A percentile compares a stretch with the other conserved stretches of the same genome.
Evolutionary conservation across 2,888 invertebrate genomes (phyloP).

Genomic region (Stenodera caucasica): DNA sequence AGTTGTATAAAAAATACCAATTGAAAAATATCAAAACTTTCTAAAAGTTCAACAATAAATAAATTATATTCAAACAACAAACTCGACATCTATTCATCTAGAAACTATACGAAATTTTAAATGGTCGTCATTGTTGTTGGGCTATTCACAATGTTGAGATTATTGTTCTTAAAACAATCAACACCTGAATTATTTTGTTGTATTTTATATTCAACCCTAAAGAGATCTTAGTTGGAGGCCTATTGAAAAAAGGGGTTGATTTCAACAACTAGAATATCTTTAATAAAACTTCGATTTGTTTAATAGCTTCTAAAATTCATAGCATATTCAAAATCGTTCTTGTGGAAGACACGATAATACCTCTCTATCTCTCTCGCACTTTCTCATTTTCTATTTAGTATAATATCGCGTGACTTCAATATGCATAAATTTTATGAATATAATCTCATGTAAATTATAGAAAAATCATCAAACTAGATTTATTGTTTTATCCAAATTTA

Average conservation of each 20-base stretch:
- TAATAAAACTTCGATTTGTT: constrained; percentile 46
- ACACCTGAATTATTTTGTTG: neutral
- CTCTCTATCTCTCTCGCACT: constrained; percentile 24
- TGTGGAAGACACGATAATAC: constrained; percentile 46
- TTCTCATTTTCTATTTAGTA: no score
- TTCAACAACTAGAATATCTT: constrained; percentile 12
- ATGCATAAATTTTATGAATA: constrained; percentile 43
- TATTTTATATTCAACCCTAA: neutral
- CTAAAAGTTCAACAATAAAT: neutral
- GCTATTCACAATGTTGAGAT: neutral
- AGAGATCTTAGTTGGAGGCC: neutral
- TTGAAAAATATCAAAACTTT: neutral
- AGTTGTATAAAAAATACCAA: no score
- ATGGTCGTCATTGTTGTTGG: neutral
- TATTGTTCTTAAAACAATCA: constrained; percentile 16
- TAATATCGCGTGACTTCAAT: constrained; percentile 44
- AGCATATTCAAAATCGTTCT: constrained; percentile 39
- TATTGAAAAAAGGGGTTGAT: neutral
- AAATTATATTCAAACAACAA: no score
- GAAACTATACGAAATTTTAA: neutral
- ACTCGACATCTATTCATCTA: neutral
- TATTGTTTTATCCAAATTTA: constrained; percentile 31
- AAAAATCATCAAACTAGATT: constrained; percentile 30
- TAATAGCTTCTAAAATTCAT: constrained; percentile 42
- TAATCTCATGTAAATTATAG: constrained; percentile 38